Evolutionary conservation across 2,888 invertebrate species (phyloP).

Genomic region (Epirrhoe tristata): DNA sequence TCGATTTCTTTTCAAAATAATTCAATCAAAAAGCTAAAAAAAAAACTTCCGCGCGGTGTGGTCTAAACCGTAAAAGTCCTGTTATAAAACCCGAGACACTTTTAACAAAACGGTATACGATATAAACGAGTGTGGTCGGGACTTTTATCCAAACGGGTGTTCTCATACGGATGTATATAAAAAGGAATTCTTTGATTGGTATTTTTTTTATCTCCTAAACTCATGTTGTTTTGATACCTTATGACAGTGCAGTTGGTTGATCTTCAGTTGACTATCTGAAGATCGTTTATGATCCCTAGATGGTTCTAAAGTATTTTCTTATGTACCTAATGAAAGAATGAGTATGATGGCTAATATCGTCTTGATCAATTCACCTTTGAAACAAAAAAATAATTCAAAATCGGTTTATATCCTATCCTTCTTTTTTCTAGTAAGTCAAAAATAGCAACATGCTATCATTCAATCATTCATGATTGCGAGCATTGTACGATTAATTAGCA

Average conservation of each 20-base stretch:
- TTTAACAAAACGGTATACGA: slow-evolving; percentile 62
- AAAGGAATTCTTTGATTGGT: slow-evolving; percentile 7
- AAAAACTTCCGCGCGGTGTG: slow-evolving; percentile 18
- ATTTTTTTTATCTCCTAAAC: slow-evolving; percentile 13
- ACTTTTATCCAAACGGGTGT: slow-evolving; percentile 39
- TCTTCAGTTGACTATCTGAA: background rate
- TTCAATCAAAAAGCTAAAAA: slow-evolving; percentile 2
- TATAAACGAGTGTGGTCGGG: slow-evolving; percentile 49
- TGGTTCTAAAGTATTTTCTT: too few species aligned
- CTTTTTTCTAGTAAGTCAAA: too few species aligned
- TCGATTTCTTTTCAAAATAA: background rate
- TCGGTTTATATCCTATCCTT: too few species aligned
- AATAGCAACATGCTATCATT: slow-evolving; percentile 17
- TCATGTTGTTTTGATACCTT: background rate
- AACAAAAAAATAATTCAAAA: too few species aligned
- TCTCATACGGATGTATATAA: slow-evolving; percentile 8
- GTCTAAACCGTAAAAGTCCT: slow-evolving; percentile 40
- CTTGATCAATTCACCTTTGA: too few species aligned
- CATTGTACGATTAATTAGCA: slow-evolving; percentile 35
- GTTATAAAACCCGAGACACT: slow-evolving; percentile 51
- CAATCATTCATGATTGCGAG: slow-evolving; percentile 50
- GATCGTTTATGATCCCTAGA: too few species aligned
- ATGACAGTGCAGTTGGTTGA: background rate
- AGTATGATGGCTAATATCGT: too few species aligned
- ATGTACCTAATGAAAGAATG: too few species aligned